Evolutionary conservation across 2,797 vertebrate species (phyloP), one percentile per base, ranked within the genome.

Genomic region (Scarus forsteni): DNA sequence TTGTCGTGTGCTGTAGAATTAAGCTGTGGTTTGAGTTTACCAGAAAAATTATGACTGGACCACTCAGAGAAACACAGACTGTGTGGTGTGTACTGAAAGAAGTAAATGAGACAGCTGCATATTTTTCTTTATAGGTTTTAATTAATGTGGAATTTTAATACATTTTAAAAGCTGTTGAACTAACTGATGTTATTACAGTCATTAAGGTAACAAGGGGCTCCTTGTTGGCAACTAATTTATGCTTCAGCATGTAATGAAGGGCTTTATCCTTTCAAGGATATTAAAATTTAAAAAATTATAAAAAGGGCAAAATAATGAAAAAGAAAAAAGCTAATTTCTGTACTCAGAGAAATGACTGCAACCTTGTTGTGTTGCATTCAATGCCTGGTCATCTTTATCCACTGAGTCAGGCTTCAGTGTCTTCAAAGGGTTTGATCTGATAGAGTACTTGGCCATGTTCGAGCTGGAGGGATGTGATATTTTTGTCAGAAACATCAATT

Each of bases 81-180:
- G 19, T 18, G 71, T 16, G 0, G 64, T 73, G 62, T 81, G 56
- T 48, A 50, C 27, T 45, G 34, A 67, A 70, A 53, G 51, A 53
- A 55, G 60, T 49, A 78, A 11, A 65, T 46, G 13, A 27, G 10
- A 57, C 53, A 15, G 49, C 63, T 14, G 19, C 18, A 16, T 40
- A n/a, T 59, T 78, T 11, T 40, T 56, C 45, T 53, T 85, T 78
- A 87, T 44, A 44, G 71, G 50, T 18, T 70, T 77, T 56, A 53
- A 44, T 70, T 71, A 57, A 53, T 58, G 58, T 68, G 66, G 52
- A 61, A 67, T 83, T 88, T 89, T 86, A 80, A 73, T 75, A 6
- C 18, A 53, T 91, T 92, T 91, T 89, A 85, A 85, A 75, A 67
- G 69, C 43, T 66, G 14, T 75, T 69, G 72, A 64, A 64, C 54